Percentiles rank a stretch among this genome's conserved stretches.
Conservation (phyloP, 2,113 vertebrate species). For the Dolichotis patagonum region DNA sequence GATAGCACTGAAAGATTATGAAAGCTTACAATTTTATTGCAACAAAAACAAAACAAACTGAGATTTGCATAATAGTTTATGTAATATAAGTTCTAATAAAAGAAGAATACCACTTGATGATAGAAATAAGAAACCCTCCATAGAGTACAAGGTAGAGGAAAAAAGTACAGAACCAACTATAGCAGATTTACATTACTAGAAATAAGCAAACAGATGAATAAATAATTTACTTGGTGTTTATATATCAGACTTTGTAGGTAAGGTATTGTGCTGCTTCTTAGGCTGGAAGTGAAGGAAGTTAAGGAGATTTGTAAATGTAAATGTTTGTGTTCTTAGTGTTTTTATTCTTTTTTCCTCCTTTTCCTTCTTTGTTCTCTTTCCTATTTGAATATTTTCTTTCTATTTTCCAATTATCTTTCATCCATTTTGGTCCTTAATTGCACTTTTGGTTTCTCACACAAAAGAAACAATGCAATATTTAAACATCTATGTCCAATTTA, state of each 20-base stretch:
- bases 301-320: not conserved
- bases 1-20: not conserved
- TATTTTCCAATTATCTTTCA: not conserved
- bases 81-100: not conserved
- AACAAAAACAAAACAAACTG: not conserved
- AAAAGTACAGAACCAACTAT: not conserved
- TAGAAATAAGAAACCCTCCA: not conserved
- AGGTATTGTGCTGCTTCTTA: not conserved
- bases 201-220: not conserved
- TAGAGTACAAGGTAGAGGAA: not conserved
- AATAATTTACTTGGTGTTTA: constrained; percentile 3
- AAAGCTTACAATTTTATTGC: not conserved
- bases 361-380: not conserved
- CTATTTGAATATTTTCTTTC: not conserved
- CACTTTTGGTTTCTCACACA: not conserved
- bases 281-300: not conserved
- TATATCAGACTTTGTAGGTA: not conserved
- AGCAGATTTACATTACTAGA: not conserved
- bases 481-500: not conserved
- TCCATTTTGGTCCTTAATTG: not conserved
- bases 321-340: not conserved
- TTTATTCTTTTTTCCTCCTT: not conserved
- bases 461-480: not conserved
- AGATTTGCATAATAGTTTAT: not conserved
- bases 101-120: not conserved